Percentiles rank a stretch among this genome's conserved stretches.
Conservation (phyloP, 2,888 invertebrate genomes). For the Archips xylosteana region DNA sequence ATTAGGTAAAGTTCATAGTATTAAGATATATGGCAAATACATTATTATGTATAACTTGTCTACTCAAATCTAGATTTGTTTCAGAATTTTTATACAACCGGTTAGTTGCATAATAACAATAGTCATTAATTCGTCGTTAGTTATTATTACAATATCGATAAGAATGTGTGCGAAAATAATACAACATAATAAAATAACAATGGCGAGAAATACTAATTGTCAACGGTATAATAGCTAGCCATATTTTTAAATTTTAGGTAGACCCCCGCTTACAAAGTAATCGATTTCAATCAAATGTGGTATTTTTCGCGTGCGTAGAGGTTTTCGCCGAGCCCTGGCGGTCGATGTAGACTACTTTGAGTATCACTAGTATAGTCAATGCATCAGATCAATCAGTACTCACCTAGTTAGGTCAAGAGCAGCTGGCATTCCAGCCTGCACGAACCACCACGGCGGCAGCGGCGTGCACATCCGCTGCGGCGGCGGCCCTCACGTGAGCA, state of each 20-base stretch:
- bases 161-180: background rate
- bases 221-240: no score
- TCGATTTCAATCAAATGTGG: no score
- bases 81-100: background rate
- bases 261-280: no score
- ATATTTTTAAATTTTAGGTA: no score
- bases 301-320: no score
- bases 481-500: conserved; percentile 57
- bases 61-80: background rate
- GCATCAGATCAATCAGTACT: conserved; percentile 40
- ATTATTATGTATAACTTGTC: background rate
- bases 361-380: background rate
- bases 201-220: no score
- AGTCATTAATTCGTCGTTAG: no score
- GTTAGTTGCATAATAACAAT: background rate
- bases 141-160: background rate
- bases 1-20: no score
- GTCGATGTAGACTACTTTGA: no score
- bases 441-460: conserved; percentile 78
- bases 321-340: no score
- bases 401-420: conserved; percentile 85
- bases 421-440: conserved; percentile 84
- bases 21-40: no score
- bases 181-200: no score
- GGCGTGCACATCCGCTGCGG: conserved; percentile 83